Base-by-base conservation (phyloP, 2,888 invertebrate species). In the Hemicrepidius hirtus region DNA sequence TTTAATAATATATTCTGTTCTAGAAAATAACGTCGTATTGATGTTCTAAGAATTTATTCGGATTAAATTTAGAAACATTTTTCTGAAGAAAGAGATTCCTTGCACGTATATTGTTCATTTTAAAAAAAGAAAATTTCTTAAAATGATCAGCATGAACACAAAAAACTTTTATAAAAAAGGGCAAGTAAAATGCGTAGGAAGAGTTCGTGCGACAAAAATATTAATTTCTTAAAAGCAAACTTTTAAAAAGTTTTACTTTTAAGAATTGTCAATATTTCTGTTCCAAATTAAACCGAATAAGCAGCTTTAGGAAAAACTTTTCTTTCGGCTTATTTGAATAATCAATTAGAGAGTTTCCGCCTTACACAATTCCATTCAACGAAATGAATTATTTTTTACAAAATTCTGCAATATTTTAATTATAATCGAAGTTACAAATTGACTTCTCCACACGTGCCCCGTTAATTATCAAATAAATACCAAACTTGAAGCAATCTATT, bases 211-310 rank as follows among this genome's bases (percentile, higher is more conserved):
- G 16, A 28, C 9, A 50, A 50, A 24, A 50, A 24, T 50, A 53
- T 53, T 53, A 53, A 53, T 21, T 53, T 53, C 53, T 28, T 53
- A 13, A 28, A 24, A 53, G 32, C 13, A 28, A 53, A 53, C 28
- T 53, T 53, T 13, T 46, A 13, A 53, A 53, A 53, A 53, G 53
- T 53, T 53, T 53, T 28, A 13, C 53, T 53, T 32, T 20, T 53
- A 7, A 16, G 28, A 28, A 53, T 28, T 53, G 53, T 53, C 53
- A 53, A 53, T 53, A 53, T 53, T 53, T 53, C 32, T 53, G 53
- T 53, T 53, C 21, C 28, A 53, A 53, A 53, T 53, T 53, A 53
- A 53, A 53, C 53, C n/a, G 53, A 53, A 53, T 53, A 53, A 53
- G 53, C 13, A 28, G 53, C 53, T 53, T 28, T 53, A 13, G 28